Conservation (phyloP, 2,113 vertebrate species). For the Lagopus muta region DNA sequence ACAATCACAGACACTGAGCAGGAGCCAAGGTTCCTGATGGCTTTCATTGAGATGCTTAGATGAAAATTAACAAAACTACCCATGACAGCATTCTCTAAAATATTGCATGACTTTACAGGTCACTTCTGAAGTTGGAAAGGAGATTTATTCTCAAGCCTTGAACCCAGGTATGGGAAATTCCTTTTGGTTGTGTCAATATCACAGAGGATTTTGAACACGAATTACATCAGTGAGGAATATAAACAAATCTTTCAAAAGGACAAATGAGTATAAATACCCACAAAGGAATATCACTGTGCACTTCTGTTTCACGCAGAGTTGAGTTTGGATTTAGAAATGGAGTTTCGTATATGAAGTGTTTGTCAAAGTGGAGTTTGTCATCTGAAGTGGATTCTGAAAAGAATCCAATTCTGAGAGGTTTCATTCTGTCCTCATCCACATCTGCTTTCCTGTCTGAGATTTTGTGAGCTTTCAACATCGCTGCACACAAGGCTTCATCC, state of each 20-base stretch:
- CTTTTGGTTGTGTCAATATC: neutral
- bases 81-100: neutral
- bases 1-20: neutral
- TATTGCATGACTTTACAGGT: fast-evolving
- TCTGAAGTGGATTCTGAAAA: neutral
- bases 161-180: neutral
- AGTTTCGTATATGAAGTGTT: neutral
- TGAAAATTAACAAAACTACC: neutral
- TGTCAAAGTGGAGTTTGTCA: too few species aligned
- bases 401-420: neutral
- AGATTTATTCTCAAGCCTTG: neutral
- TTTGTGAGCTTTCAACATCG: neutral
- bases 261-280: neutral
- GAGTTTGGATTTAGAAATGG: neutral
- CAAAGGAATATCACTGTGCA: neutral
- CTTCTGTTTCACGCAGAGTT: neutral
- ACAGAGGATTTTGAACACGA: neutral
- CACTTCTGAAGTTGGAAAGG: neutral
- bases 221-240: neutral
- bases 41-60: neutral
- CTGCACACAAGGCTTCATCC: neutral
- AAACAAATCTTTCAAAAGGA: neutral
- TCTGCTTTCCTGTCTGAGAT: neutral
- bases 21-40: neutral
- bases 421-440: neutral